Base-by-base conservation (phyloP, 2,113 vertebrate genomes). In the Macheiramphus alcinus region DNA sequence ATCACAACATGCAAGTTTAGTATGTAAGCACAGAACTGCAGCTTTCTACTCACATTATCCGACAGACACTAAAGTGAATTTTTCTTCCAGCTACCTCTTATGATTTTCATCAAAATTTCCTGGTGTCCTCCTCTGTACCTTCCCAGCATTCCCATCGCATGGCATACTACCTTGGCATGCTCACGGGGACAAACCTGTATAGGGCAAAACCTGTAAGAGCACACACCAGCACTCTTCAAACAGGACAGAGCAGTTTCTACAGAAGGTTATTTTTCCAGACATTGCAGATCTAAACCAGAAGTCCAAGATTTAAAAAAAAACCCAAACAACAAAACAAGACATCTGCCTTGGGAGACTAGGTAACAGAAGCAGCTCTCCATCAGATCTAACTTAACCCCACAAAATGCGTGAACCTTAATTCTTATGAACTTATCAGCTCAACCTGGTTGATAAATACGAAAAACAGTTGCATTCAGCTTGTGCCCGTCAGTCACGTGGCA, bases 381-480 rank as follows among this genome's bases (percentile, higher is more conserved):
- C 18, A 63, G 26, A 27, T 65, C 23, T 55, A 85, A 55, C 40
- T 67, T 31, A 53, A 55, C 7, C 6, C 19, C 25, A 18, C 25
- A 21, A 47, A 75, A 61, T 17, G 10, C 16, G 23, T 34, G 26
- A 53, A 43, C 15, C 16, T 68, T 31, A 75, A 26, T 76, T 70
- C n/a, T 36, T 34, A 15, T 1, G 22, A 45, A 5, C 20, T 52
- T 48, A 27, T 18, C 20, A 48, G 20, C 20, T 62, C 55, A 13
- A 50, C 13, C 9, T 19, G 29, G 22, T 20, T 70, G 50, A 47
- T 42, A 59, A 80, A n/a, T 38, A 32, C 0, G 3, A 38, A 45
- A 48, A 78, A 11, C 0, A 1, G 22, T 4, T 42, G 63, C 23
- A 32, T 40, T 55, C 5, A 1, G 40, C 34, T 48, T 7, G 1